Conservation (phyloP, 2,888 invertebrate genomes). For the Polyploca ridens region DNA sequence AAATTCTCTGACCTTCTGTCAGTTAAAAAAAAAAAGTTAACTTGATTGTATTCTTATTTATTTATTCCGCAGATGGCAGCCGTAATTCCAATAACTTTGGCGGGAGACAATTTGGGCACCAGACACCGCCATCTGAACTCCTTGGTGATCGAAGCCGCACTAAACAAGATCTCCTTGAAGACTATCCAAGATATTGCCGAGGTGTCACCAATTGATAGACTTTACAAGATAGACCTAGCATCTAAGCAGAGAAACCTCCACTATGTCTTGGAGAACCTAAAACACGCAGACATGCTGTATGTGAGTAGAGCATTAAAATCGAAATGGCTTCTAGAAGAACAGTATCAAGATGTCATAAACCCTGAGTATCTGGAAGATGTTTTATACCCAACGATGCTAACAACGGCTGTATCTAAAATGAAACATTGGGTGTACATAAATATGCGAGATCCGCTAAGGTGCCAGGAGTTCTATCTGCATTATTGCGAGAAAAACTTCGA, state of each 20-base stretch:
- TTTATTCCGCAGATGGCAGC: conserved; percentile 42
- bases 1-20: no score
- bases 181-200: conserved; percentile 41
- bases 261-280: conserved; percentile 57
- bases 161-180: conserved; percentile 25
- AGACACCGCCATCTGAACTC: conserved; percentile 54
- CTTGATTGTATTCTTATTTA: not conserved
- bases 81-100: conserved; percentile 43
- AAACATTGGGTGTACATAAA: conserved; percentile 8
- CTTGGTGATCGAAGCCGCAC: conserved; percentile 41
- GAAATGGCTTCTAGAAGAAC: conserved; percentile 51
- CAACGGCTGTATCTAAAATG: conserved; percentile 51
- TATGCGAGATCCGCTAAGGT: conserved; percentile 39
- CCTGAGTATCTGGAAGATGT: conserved; percentile 56
- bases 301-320: conserved; percentile 64
- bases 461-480: conserved; percentile 57
- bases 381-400: conserved; percentile 61
- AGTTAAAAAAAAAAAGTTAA: no score
- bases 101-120: conserved; percentile 53
- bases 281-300: conserved; percentile 63
- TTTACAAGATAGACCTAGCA: conserved; percentile 68
- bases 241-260: conserved; percentile 50
- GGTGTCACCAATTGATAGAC: conserved; percentile 50
- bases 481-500: conserved; percentile 45
- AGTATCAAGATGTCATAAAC: conserved; percentile 52